phyloP scores from a whole-genome alignment of 2,113 vertebrate genomes.

The Philantomba maxwellii region DNA sequence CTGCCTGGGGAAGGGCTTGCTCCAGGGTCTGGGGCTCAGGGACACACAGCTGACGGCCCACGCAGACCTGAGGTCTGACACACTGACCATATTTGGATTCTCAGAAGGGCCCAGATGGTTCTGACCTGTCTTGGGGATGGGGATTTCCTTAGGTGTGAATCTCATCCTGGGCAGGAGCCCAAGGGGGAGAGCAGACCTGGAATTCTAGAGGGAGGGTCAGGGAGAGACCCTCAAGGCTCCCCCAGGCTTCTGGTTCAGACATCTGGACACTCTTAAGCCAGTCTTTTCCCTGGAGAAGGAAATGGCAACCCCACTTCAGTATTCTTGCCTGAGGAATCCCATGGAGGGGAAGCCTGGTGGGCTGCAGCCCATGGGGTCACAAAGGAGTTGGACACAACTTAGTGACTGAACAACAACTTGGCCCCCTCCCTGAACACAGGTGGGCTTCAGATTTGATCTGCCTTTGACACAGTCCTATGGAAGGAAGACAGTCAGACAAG shows the following conservation, averaged over 20 bases:
- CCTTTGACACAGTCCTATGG: not conserved
- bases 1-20: not conserved
- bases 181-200: not conserved
- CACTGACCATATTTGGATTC: not conserved
- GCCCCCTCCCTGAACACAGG: not conserved
- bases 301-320: not conserved
- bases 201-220: not conserved
- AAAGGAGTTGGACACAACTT: not conserved
- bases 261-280: not conserved
- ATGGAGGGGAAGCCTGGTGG: not conserved
- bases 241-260: not conserved
- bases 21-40: not conserved
- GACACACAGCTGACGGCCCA: accelerated
- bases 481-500: not conserved
- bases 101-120: not conserved
- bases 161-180: not conserved
- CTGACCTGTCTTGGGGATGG: not conserved
- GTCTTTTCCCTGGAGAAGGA: not conserved
- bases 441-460: not conserved
- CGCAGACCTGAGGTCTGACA: not conserved
- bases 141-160: not conserved
- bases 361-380: not conserved
- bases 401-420: not conserved
- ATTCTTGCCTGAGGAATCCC: not conserved
- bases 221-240: not conserved